Percentiles rank a stretch among this genome's conserved stretches.
Evolutionary conservation across 2,888 invertebrate genomes (phyloP).

Genomic region (Palloptera scutellata): DNA sequence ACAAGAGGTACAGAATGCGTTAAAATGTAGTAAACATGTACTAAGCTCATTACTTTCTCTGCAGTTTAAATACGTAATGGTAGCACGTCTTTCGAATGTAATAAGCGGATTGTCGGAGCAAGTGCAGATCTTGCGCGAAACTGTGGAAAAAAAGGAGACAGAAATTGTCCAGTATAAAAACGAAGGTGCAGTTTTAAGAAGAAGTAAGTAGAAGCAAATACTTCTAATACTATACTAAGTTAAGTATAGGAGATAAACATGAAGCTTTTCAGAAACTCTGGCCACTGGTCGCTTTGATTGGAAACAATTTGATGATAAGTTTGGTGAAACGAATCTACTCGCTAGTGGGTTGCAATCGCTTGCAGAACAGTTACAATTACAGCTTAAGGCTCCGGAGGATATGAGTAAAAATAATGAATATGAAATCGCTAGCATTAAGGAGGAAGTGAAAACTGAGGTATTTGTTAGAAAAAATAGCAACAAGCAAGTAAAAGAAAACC

Average conservation of each 20-base stretch:
- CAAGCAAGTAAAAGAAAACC: constrained; percentile 30
- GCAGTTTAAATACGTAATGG: constrained; percentile 48
- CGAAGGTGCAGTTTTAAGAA: constrained; percentile 52
- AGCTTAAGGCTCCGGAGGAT: constrained; percentile 1
- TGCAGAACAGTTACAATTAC: constrained; percentile 26
- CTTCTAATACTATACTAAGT: neutral
- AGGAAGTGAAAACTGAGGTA: neutral
- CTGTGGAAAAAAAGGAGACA: constrained; percentile 53
- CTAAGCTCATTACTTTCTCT: constrained; percentile 11
- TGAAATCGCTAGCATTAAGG: neutral
- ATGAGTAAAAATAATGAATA: neutral
- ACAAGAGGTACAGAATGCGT: too few species aligned
- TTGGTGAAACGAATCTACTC: constrained; percentile 30
- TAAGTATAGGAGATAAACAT: constrained; percentile 1
- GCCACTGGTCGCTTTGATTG: constrained; percentile 48
- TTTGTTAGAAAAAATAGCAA: neutral
- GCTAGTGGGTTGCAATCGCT: constrained; percentile 36
- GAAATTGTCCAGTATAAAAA: constrained; percentile 56
- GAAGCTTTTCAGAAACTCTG: constrained; percentile 47
- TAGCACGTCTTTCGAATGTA: constrained; percentile 43
- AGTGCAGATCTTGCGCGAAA: constrained; percentile 43
- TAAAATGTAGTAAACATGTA: neutral
- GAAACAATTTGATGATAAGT: constrained; percentile 35
- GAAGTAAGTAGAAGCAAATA: constrained; percentile 47
- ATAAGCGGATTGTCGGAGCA: constrained; percentile 42